These are phyloP conservation scores for Gambusia affinis DNA, from an alignment of 2,113 vertebrate genomes.

Conservation along the genomic window DNA sequence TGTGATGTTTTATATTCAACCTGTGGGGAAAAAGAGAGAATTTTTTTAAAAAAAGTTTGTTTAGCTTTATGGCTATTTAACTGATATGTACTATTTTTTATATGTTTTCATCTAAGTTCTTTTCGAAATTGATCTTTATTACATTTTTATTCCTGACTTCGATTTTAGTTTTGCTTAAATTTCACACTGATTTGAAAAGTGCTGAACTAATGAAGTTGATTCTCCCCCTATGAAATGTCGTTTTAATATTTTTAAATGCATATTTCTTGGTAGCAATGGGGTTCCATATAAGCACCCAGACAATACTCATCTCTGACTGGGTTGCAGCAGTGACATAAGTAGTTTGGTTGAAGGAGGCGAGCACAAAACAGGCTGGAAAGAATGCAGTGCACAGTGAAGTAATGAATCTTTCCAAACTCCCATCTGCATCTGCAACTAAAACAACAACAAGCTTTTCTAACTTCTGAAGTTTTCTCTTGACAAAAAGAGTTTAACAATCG, in stretches of 20 bases:
- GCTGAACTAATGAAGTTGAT: not conserved
- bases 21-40: no score
- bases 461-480: not conserved
- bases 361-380: slow-evolving; percentile 43
- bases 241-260: not conserved
- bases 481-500: slow-evolving; percentile 10
- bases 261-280: not conserved
- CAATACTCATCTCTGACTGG: slow-evolving; percentile 47
- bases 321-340: slow-evolving; percentile 40
- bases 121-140: not conserved
- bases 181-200: not conserved
- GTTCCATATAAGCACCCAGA: slow-evolving; percentile 20
- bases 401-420: not conserved
- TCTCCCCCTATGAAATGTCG: not conserved
- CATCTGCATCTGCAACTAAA: not conserved
- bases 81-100: not conserved
- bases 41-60: no score
- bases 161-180: not conserved
- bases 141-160: not conserved
- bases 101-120: not conserved
- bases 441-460: not conserved
- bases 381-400: slow-evolving; percentile 24
- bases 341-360: slow-evolving; percentile 51
- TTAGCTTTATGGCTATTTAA: no score
- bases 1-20: no score